Conservation (phyloP, 2,888 invertebrate species). For the Panopea generosa region DNA sequence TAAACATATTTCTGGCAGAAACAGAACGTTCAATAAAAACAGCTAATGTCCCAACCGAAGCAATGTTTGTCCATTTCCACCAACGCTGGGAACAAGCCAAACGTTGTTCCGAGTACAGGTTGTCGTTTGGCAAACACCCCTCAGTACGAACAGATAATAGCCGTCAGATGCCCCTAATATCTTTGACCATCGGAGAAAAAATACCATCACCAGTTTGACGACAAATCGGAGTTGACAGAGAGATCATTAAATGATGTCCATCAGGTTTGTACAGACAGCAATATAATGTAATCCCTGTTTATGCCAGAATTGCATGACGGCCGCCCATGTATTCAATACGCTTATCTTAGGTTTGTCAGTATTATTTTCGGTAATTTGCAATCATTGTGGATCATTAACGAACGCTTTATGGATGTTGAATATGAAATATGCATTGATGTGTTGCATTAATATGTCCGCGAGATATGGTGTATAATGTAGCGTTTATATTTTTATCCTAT, state of each 20-base stretch:
- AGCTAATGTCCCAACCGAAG: too few species aligned
- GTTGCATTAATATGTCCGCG: slow-evolving; percentile 25
- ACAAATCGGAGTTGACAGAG: slow-evolving; percentile 54
- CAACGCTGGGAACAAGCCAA: too few species aligned
- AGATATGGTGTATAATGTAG: too few species aligned
- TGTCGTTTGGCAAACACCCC: too few species aligned
- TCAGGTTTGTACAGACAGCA: slow-evolving; percentile 45
- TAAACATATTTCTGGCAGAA: too few species aligned
- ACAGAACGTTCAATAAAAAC: too few species aligned
- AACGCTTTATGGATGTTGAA: slow-evolving; percentile 29
- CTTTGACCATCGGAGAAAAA: background rate
- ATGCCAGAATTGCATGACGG: slow-evolving; percentile 54
- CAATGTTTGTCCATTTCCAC: too few species aligned
- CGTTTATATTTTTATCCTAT: too few species aligned
- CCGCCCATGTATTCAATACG: slow-evolving; percentile 34
- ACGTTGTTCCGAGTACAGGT: too few species aligned
- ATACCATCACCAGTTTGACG: background rate
- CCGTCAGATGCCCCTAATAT: too few species aligned
- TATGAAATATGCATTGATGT: slow-evolving; percentile 41
- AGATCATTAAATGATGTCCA: slow-evolving; percentile 54
- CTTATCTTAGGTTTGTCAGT: slow-evolving; percentile 48
- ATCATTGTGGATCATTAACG: slow-evolving; percentile 43
- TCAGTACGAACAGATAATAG: too few species aligned
- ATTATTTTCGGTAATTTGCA: slow-evolving; percentile 38
- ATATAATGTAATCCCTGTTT: slow-evolving; percentile 47